These are phyloP conservation scores for Sinhomidia bicolor DNA, from an alignment of 2,888 invertebrate species.

Conservation along the genomic window DNA sequence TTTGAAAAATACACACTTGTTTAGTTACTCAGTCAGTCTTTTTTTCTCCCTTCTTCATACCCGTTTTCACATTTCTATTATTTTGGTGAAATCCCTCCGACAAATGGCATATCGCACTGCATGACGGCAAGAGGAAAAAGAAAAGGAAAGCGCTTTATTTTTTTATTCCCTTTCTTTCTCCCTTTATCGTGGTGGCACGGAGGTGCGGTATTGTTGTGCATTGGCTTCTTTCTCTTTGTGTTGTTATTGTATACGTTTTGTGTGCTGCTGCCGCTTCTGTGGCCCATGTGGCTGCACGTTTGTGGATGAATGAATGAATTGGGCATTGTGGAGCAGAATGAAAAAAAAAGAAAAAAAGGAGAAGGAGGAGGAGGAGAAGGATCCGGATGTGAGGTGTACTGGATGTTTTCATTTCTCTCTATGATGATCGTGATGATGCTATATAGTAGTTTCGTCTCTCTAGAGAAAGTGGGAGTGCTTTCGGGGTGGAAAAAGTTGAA, in stretches of 20 bases:
- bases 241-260: not conserved
- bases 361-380: not conserved
- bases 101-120: conserved; percentile 36
- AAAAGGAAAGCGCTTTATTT: not conserved
- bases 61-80: conserved; percentile 31
- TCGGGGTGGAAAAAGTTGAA: not conserved
- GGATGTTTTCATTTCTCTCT: conserved; percentile 31
- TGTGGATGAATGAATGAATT: conserved; percentile 18
- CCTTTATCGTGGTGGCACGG: not conserved
- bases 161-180: not conserved
- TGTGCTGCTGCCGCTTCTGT: not conserved
- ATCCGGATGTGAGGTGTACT: conserved; percentile 37
- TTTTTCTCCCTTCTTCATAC: not conserved
- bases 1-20: not conserved
- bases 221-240: not conserved
- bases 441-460: not conserved
- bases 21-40: not conserved
- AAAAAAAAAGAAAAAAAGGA: not conserved
- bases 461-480: not conserved
- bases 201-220: conserved; percentile 15
- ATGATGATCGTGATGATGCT: not conserved
- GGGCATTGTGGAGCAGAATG: conserved; percentile 8
- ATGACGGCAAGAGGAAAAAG: conserved; percentile 29
- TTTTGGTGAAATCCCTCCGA: conserved; percentile 3
- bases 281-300: not conserved